Percentiles rank a stretch among this genome's conserved stretches.
These are phyloP conservation scores for Cantharis flavilabris DNA, from an alignment of 2,888 invertebrate species.

Conservation along the genomic window DNA sequence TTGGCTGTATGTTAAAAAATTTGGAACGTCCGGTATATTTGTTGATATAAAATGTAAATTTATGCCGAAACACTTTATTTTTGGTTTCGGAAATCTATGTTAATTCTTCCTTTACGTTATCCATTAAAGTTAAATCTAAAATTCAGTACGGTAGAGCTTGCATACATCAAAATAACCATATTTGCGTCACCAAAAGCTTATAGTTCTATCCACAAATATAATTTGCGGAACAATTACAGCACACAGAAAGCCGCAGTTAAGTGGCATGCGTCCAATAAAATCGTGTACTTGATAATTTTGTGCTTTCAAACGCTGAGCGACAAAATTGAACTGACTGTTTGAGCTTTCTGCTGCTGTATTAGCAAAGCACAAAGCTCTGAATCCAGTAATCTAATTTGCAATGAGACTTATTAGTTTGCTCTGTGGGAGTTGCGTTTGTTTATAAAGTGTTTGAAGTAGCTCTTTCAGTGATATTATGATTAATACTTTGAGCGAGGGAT, in stretches of 20 bases:
- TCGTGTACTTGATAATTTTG: slow-evolving; percentile 30
- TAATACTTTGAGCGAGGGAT: slow-evolving; percentile 35
- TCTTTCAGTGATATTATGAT: slow-evolving; percentile 47
- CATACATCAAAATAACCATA: slow-evolving; percentile 51
- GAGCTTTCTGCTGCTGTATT: slow-evolving; percentile 54
- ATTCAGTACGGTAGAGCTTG: slow-evolving; percentile 31
- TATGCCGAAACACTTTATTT: neutral
- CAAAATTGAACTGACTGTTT: slow-evolving; percentile 41
- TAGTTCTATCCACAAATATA: slow-evolving; percentile 55
- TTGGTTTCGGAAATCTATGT: neutral
- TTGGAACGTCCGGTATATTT: neutral
- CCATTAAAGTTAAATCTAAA: slow-evolving; percentile 13
- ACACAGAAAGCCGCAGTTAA: slow-evolving; percentile 54
- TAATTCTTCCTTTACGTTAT: neutral
- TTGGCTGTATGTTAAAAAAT: neutral
- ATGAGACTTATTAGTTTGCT: slow-evolving; percentile 57
- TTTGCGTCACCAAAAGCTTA: slow-evolving; percentile 49
- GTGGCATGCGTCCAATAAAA: slow-evolving; percentile 48
- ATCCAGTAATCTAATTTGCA: slow-evolving; percentile 56
- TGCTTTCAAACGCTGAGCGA: slow-evolving; percentile 38
- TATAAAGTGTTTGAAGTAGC: slow-evolving; percentile 44
- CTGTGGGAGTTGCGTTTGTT: slow-evolving; percentile 45
- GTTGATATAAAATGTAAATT: neutral
- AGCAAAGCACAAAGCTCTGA: slow-evolving; percentile 55
- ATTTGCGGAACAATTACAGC: slow-evolving; percentile 56